Evolutionary conservation across 2,113 vertebrate species (phyloP).

Genomic region (Picathartes gymnocephalus): DNA sequence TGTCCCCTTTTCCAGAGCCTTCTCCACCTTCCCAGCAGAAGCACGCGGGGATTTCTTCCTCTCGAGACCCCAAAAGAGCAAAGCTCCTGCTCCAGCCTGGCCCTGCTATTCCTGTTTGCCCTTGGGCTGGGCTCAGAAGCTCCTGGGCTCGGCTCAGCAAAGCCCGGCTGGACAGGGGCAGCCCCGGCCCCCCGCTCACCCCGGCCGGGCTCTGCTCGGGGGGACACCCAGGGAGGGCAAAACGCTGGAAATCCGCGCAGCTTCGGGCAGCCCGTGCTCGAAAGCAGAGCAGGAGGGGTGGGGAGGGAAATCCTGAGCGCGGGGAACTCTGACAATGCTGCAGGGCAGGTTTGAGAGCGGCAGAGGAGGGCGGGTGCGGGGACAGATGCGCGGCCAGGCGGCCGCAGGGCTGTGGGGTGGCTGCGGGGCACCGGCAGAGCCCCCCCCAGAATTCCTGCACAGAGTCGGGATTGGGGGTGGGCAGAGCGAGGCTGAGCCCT

Average conservation of each 20-base stretch:
- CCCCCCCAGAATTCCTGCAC: neutral
- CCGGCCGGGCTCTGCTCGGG: fast-evolving
- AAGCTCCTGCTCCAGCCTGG: neutral
- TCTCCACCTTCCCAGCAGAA: neutral
- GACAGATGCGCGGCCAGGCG: neutral
- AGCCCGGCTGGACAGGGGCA: neutral
- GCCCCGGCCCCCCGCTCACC: neutral
- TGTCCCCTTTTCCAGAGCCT: fast-evolving
- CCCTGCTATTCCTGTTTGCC: neutral
- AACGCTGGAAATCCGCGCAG: neutral
- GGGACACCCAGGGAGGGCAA: too few relatives aligned
- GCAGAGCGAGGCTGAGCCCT: neutral
- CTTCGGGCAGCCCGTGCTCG: neutral
- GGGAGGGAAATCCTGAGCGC: fast-evolving
- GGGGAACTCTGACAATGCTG: conserved; percentile 23
- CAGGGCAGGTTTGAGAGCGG: conserved; percentile 39
- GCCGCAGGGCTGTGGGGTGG: neutral
- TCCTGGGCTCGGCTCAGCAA: neutral
- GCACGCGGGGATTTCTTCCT: neutral
- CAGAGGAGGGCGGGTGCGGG: neutral
- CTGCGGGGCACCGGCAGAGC: fast-evolving
- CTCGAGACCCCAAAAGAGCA: neutral
- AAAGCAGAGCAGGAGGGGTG: neutral
- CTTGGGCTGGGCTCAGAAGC: neutral
- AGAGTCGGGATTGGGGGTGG: fast-evolving